These are phyloP conservation scores for Myiopsitta monachus DNA, from an alignment of 2,113 vertebrate species.

Conservation along the genomic window DNA sequence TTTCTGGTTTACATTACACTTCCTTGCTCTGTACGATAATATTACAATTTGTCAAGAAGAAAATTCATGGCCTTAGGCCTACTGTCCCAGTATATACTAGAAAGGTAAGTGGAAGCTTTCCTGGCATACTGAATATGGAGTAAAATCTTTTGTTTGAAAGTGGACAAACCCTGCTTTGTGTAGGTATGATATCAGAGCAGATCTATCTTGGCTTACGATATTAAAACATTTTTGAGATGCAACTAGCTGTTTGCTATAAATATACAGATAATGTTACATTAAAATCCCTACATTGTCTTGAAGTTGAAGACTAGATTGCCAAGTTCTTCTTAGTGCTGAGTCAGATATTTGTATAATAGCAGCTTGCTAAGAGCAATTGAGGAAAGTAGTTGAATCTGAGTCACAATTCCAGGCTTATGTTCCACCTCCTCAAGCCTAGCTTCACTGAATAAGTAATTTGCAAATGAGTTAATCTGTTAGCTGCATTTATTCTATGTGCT, in stretches of 20 bases:
- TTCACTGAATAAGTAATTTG: conserved; percentile 16
- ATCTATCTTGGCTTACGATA: not conserved
- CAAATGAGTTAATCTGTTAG: conserved; percentile 16
- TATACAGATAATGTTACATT: not conserved
- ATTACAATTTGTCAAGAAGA: not conserved
- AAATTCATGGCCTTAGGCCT: not conserved
- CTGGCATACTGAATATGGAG: not conserved
- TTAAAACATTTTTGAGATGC: not conserved
- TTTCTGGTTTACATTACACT: not conserved
- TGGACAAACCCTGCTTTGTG: not conserved
- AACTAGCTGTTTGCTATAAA: not conserved
- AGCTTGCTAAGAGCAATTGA: not conserved
- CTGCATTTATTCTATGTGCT: not conserved
- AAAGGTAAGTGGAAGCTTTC: not conserved
- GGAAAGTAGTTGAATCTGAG: not conserved
- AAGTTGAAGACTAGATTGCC: not conserved
- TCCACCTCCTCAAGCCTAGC: conserved; percentile 29
- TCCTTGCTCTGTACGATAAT: not conserved
- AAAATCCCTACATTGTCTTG: not conserved
- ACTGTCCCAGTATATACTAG: not conserved
- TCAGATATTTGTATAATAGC: not conserved
- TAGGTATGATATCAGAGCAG: not conserved
- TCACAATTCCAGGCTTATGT: conserved; percentile 11
- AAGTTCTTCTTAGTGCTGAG: conserved; percentile 1
- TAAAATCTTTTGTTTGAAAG: not conserved